phyloP scores from a whole-genome alignment of 1,140 invertebrate genomes.

The Habropoda laboriosa region DNA sequence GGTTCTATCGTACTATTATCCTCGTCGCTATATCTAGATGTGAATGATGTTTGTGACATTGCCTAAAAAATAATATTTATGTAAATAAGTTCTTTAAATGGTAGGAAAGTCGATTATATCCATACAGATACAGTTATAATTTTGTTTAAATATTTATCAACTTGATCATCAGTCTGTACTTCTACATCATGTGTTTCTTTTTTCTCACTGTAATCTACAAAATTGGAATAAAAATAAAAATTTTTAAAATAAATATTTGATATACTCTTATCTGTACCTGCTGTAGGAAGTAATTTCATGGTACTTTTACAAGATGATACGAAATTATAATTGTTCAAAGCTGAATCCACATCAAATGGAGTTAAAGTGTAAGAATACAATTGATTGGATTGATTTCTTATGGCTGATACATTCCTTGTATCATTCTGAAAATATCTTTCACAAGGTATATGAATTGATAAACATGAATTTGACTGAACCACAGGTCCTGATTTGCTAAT shows the following conservation, averaged over 20 bases:
- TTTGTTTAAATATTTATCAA: constrained; percentile 7
- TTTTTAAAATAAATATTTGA: too few relatives aligned
- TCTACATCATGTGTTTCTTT: constrained; percentile 10
- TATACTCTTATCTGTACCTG: not conserved
- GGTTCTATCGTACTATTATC: constrained; percentile 1
- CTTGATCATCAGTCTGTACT: constrained; percentile 18
- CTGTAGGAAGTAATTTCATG: not conserved
- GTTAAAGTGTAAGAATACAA: constrained; percentile 10
- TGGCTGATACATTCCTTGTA: not conserved
- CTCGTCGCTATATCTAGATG: constrained; percentile 18
- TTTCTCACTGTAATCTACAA: constrained; percentile 9
- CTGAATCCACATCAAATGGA: not conserved
- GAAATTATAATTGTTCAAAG: constrained; percentile 10
- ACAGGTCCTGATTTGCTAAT: constrained; percentile 17
- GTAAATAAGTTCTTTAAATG: constrained; percentile 13
- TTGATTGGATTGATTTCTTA: not conserved
- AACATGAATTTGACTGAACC: constrained; percentile 42
- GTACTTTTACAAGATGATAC: not conserved
- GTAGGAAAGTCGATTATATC: not conserved
- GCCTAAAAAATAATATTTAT: constrained; percentile 28
- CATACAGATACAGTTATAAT: constrained; percentile 27
- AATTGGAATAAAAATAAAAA: not conserved
- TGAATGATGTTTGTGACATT: constrained; percentile 33
- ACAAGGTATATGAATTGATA: constrained; percentile 40
- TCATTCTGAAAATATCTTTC: constrained; percentile 11